A percentile compares a stretch with the other conserved stretches of the same genome.
phyloP scores from a whole-genome alignment of 1,140 invertebrate species.

The Drosophila neocordata region DNA sequence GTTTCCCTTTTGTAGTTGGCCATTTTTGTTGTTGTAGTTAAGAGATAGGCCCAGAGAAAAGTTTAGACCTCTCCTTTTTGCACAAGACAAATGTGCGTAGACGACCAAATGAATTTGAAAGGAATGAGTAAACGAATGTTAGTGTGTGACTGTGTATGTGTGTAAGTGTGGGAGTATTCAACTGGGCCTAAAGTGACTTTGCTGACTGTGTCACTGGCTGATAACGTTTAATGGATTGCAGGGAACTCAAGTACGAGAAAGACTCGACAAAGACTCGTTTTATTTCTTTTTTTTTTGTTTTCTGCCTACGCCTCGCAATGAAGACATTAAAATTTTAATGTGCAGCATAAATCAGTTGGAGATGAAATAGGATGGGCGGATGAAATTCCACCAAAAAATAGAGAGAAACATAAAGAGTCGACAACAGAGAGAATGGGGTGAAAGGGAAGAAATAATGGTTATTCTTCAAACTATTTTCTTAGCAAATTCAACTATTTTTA shows the following conservation, averaged over 20 bases:
- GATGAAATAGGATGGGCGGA: not conserved
- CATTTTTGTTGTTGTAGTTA: conserved; percentile 35
- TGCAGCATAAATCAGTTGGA: conserved; percentile 70
- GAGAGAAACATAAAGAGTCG: not conserved
- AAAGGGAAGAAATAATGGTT: too few relatives aligned
- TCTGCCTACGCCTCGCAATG: conserved; percentile 61
- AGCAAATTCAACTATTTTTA: too few relatives aligned
- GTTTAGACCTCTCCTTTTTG: conserved; percentile 41
- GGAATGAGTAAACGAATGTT: not conserved
- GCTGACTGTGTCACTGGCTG: conserved; percentile 68
- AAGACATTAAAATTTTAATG: conserved; percentile 82
- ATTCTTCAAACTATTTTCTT: too few relatives aligned
- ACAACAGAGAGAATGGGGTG: not conserved
- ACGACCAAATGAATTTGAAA: conserved; percentile 32
- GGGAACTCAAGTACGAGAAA: conserved; percentile 28
- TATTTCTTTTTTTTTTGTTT: conserved; percentile 56
- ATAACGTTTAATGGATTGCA: conserved; percentile 79
- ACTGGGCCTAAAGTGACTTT: conserved; percentile 26
- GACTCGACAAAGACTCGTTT: conserved; percentile 14
- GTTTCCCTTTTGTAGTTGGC: not conserved
- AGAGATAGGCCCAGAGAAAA: conserved; percentile 46
- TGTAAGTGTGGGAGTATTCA: not conserved
- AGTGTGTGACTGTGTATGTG: not conserved
- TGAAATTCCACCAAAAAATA: not conserved
- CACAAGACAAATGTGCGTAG: conserved; percentile 72